Evolutionary conservation across 2,797 vertebrate species (phyloP).

Genomic region (Phalanger gymnotis): DNA sequence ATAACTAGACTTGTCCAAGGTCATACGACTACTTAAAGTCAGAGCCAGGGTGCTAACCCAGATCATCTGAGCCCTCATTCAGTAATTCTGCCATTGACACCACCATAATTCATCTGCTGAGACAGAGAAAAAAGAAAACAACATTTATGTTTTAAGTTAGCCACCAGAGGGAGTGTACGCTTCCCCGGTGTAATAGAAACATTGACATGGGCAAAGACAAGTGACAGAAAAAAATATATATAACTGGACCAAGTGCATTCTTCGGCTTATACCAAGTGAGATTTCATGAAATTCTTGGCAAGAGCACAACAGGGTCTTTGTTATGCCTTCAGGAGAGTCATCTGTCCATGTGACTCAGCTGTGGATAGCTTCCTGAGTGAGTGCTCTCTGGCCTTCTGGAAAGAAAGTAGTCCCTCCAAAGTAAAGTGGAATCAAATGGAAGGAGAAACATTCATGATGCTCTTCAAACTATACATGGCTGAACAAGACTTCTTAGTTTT

Average conservation of each 20-base stretch:
- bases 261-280: conserved; percentile 69
- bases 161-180: conserved; percentile 67
- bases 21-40: not conserved
- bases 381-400: conserved; percentile 26
- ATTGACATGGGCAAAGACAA: conserved; percentile 68
- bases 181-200: conserved; percentile 51
- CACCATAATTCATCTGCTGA: not conserved
- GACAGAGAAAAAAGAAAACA: conserved; percentile 15
- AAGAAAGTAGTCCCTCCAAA: conserved; percentile 46
- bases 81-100: not conserved
- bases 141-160: not conserved
- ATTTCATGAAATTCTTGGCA: conserved; percentile 64
- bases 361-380: conserved; percentile 46
- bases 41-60: not conserved
- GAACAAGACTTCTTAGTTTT: conserved; percentile 61
- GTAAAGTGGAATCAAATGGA: conserved; percentile 52
- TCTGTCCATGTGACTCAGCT: conserved; percentile 56
- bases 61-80: not conserved
- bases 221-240: conserved; percentile 32
- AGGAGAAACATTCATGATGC: conserved; percentile 58
- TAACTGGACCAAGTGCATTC: conserved; percentile 69
- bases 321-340: conserved; percentile 35
- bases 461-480: conserved; percentile 51
- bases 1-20: not conserved
- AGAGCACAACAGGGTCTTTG: conserved; percentile 65